Evolutionary conservation across 1,140 invertebrate species (phyloP).

Genomic region (Papilio glaucus): DNA sequence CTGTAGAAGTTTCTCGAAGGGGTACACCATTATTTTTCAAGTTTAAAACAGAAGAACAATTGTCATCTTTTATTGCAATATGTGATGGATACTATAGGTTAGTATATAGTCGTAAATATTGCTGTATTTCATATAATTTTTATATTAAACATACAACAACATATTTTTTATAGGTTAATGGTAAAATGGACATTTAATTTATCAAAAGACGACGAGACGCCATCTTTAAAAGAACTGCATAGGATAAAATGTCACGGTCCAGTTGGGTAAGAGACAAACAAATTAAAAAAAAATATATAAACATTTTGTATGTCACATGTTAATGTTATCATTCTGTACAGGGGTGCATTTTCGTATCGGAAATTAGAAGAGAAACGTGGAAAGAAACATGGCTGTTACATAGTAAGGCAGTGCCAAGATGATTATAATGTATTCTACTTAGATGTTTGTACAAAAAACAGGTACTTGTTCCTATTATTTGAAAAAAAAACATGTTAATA

Average conservation of each 20-base stretch:
- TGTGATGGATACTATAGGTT: constrained; percentile 93
- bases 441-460: constrained; percentile 90
- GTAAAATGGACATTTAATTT: constrained; percentile 96
- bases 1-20: constrained; percentile 90
- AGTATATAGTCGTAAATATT: not conserved
- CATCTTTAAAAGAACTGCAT: constrained; percentile 89
- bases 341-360: constrained; percentile 91
- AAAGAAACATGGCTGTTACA: constrained; percentile 90
- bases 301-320: not conserved
- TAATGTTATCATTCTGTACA: constrained; percentile 73
- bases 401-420: constrained; percentile 91
- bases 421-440: constrained; percentile 91
- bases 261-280: constrained; percentile 86
- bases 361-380: constrained; percentile 91
- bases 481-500: constrained; percentile 32
- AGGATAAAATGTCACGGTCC: constrained; percentile 94
- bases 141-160: constrained; percentile 15
- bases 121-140: not conserved
- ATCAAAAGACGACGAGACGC: constrained; percentile 90
- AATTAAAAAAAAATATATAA: not conserved
- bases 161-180: constrained; percentile 85
- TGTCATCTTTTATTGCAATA: constrained; percentile 92
- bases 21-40: constrained; percentile 91
- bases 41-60: constrained; percentile 84
- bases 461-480: constrained; percentile 65